Conservation (phyloP, 2,888 invertebrate species). For the Baccha elongata region DNA sequence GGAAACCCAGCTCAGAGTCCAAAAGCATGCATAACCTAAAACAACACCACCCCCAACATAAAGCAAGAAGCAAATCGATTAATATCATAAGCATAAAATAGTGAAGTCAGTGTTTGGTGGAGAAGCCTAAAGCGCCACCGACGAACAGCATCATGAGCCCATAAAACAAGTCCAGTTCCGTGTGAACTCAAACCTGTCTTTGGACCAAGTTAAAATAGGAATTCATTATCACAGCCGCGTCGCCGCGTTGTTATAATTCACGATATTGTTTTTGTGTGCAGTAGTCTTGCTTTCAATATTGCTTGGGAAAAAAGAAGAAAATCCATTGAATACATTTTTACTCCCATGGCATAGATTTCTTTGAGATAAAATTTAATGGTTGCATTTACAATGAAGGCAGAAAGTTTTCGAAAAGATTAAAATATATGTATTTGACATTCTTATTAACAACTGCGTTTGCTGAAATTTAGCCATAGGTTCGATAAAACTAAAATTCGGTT, state of each 20-base stretch:
- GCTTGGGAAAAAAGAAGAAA: constrained; percentile 18
- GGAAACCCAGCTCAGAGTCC: not conserved
- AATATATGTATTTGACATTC: too few species aligned
- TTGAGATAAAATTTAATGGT: constrained; percentile 17
- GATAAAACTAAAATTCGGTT: too few species aligned
- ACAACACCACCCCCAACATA: constrained; percentile 51
- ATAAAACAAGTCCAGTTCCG: constrained; percentile 76
- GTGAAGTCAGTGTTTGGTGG: not conserved
- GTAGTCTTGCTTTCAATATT: constrained; percentile 37
- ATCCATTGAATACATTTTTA: constrained; percentile 23
- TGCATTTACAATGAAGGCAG: constrained; percentile 29
- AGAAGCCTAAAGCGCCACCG: constrained; percentile 24
- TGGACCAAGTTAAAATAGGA: constrained; percentile 20
- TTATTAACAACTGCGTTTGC: too few species aligned
- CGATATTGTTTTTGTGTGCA: constrained; percentile 37
- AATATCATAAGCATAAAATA: not conserved
- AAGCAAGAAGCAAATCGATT: not conserved
- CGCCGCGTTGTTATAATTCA: constrained; percentile 54
- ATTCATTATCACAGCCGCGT: constrained; percentile 36
- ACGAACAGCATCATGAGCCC: constrained; percentile 15
- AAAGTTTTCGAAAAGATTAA: constrained; percentile 12
- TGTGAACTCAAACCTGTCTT: constrained; percentile 78
- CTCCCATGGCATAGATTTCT: constrained; percentile 54
- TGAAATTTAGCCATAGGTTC: too few species aligned
- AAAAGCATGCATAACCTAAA: constrained; percentile 24